These are phyloP conservation scores for Phocides pigmalion DNA, from an alignment of 1,140 invertebrate species.

Conservation along the genomic window DNA sequence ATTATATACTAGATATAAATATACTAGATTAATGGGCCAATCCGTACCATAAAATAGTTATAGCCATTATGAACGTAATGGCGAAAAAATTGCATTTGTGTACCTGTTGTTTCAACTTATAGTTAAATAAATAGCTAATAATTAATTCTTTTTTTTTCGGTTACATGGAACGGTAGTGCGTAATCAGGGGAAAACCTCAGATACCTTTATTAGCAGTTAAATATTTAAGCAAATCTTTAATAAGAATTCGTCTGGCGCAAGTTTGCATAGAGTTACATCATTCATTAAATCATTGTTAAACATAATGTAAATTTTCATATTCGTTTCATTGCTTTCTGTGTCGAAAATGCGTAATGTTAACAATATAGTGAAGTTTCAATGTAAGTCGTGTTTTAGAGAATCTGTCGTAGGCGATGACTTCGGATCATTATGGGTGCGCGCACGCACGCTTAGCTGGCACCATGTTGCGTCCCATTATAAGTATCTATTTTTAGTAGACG, in stretches of 20 bases:
- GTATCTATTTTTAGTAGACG: constrained; percentile 36
- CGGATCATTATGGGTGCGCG: constrained; percentile 5
- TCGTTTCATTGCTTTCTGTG: constrained; percentile 46
- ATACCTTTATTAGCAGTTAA: not conserved
- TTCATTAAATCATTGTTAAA: constrained; percentile 42
- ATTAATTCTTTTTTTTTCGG: too few species aligned
- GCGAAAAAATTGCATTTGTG: too few species aligned
- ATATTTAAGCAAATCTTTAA: constrained; percentile 1
- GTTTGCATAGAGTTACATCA: constrained; percentile 69
- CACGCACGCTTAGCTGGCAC: constrained; percentile 24
- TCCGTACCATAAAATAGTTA: too few species aligned
- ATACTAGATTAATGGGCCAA: too few species aligned
- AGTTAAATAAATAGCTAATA: too few species aligned
- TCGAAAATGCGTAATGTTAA: constrained; percentile 37
- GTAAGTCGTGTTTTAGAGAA: constrained; percentile 46
- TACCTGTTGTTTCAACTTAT: too few species aligned
- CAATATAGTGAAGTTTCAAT: constrained; percentile 45
- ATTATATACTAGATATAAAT: too few species aligned
- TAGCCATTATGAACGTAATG: too few species aligned
- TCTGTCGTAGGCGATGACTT: constrained; percentile 27
- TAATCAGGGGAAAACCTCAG: not conserved
- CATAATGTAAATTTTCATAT: constrained; percentile 18
- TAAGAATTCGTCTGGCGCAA: constrained; percentile 72
- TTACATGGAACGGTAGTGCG: not conserved
- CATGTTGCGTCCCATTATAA: constrained; percentile 42